Evolutionary conservation across 2,797 vertebrate species (phyloP).

Genomic region (Chelon auratus): DNA sequence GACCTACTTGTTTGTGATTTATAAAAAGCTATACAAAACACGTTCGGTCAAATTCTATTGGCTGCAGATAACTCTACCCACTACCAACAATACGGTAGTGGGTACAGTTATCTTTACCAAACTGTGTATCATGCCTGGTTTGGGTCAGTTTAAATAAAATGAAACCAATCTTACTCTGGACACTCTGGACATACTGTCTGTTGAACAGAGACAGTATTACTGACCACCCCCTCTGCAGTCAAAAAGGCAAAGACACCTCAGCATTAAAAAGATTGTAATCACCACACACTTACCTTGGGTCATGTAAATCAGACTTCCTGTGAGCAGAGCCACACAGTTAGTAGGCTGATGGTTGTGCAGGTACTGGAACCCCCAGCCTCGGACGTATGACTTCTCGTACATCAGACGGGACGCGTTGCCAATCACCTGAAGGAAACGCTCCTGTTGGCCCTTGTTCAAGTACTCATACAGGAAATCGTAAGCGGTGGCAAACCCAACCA

Average conservation of each 20-base stretch:
- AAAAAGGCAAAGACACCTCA: neutral
- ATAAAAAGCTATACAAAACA: neutral
- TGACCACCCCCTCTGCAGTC: neutral
- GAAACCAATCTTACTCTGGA: too few relatives aligned
- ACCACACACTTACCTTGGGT: slow-evolving; percentile 88
- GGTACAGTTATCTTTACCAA: too few relatives aligned
- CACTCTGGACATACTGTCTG: too few relatives aligned
- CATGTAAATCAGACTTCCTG: slow-evolving; percentile 95
- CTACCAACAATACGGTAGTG: too few relatives aligned
- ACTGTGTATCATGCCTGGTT: too few relatives aligned
- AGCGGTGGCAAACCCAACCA: slow-evolving; percentile 96
- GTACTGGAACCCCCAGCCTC: slow-evolving; percentile 99
- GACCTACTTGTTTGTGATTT: neutral
- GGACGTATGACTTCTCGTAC: slow-evolving; percentile 94
- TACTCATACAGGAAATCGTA: slow-evolving; percentile 96
- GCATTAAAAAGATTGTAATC: neutral
- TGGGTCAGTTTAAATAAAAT: too few relatives aligned
- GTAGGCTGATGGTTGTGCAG: slow-evolving; percentile 99
- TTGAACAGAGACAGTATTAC: too few relatives aligned
- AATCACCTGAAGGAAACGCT: slow-evolving; percentile 95
- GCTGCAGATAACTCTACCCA: too few relatives aligned
- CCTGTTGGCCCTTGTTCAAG: slow-evolving; percentile 92
- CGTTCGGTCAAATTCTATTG: too few relatives aligned
- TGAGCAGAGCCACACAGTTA: slow-evolving; percentile 97
- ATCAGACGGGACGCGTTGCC: slow-evolving; percentile 94